phyloP scores from a whole-genome alignment of 2,797 vertebrate genomes.

The Myotis vivesi region DNA sequence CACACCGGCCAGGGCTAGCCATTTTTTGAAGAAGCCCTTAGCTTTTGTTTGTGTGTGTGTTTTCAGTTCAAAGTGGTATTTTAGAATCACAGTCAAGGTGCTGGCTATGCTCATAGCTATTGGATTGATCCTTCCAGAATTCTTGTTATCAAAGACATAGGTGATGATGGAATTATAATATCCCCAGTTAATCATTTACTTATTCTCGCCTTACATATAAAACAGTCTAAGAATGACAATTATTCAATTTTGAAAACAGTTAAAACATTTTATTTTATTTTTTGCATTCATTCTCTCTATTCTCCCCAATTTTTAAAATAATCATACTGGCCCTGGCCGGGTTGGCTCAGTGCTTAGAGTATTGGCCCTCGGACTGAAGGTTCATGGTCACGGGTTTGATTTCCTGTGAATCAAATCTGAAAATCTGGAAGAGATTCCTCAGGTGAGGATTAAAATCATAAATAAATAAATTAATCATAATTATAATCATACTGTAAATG shows the following conservation, averaged over 20 bases:
- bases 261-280: not conserved
- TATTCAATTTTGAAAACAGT: constrained; percentile 7
- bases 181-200: not conserved
- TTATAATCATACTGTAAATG: not conserved
- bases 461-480: too few relatives aligned
- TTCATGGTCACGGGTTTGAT: too few relatives aligned
- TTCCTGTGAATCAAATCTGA: too few relatives aligned
- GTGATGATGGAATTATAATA: not conserved
- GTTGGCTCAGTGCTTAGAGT: too few relatives aligned
- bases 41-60: not conserved
- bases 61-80: not conserved
- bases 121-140: not conserved
- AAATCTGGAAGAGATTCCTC: too few relatives aligned
- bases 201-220: not conserved
- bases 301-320: not conserved
- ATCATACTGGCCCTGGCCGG: not conserved
- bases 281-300: not conserved
- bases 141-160: not conserved
- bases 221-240: not conserved
- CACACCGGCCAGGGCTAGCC: not conserved
- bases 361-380: too few relatives aligned
- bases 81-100: not conserved
- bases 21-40: not conserved
- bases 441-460: too few relatives aligned
- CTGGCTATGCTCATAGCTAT: not conserved